Evolutionary conservation across 92 coral and sea anemone genomes (phyloP).

Genomic region (Phenganax marumi): DNA sequence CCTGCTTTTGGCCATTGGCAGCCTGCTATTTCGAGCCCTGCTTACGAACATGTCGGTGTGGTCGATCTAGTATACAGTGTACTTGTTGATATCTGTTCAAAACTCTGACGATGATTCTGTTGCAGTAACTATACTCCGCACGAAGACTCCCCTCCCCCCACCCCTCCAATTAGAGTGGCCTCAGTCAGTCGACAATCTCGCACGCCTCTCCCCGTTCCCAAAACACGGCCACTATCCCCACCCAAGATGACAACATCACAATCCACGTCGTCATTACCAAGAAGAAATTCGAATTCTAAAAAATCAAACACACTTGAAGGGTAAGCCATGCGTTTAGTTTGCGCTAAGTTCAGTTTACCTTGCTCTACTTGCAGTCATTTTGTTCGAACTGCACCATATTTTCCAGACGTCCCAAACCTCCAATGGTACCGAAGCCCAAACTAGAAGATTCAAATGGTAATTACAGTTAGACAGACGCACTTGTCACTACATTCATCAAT

Average conservation of each 20-base stretch:
- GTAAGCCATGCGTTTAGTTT: neutral
- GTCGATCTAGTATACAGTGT: neutral
- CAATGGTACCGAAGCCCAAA: conserved; percentile 31
- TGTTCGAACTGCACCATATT: neutral
- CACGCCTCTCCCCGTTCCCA: conserved; percentile 33
- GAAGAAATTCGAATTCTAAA: conserved; percentile 35
- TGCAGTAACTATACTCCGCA: conserved; percentile 15
- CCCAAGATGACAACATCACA: conserved; percentile 26
- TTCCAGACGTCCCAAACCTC: conserved; percentile 28
- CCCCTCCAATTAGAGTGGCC: conserved; percentile 86
- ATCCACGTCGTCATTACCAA: conserved; percentile 54
- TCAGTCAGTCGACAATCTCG: conserved; percentile 73
- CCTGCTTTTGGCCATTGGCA: too few relatives aligned
- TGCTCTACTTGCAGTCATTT: neutral
- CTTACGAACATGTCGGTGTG: neutral
- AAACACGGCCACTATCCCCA: conserved; percentile 40
- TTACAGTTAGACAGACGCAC: neutral
- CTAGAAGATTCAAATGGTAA: conserved; percentile 31
- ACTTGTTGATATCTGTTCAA: neutral
- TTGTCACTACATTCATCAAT: neutral
- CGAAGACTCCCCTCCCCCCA: conserved; percentile 75
- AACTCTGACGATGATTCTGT: neutral
- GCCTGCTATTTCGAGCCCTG: too few relatives aligned
- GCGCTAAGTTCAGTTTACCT: neutral
- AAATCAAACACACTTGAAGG: conserved; percentile 17